These are phyloP conservation scores for Euura saliciscinereae DNA, from an alignment of 1,140 invertebrate species.

Conservation along the genomic window DNA sequence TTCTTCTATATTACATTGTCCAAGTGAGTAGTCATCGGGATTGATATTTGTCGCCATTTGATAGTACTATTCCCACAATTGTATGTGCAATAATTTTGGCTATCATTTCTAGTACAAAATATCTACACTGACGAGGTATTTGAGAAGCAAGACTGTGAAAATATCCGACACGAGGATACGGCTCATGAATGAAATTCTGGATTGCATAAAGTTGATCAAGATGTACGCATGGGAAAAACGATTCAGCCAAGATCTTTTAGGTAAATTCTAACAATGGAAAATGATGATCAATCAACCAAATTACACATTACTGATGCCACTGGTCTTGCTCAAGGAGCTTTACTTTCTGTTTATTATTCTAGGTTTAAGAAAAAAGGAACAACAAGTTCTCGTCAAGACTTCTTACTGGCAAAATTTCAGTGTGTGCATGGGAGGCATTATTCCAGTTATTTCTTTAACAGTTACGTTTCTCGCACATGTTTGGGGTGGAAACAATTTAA, in stretches of 20 bases:
- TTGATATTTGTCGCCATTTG: background rate
- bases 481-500: conserved; percentile 64
- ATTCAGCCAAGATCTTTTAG: conserved; percentile 64
- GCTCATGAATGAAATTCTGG: conserved; percentile 45
- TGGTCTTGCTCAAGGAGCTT: too few species aligned
- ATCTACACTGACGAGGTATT: conserved; percentile 58
- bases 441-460: conserved; percentile 68
- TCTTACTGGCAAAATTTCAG: conserved; percentile 68
- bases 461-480: conserved; percentile 70
- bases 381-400: conserved; percentile 61
- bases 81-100: too few species aligned
- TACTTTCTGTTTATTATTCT: conserved; percentile 14
- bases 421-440: conserved; percentile 65
- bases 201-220: conserved; percentile 78
- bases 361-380: conserved; percentile 66
- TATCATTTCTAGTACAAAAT: conserved; percentile 54
- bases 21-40: background rate
- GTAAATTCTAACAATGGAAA: conserved; percentile 27
- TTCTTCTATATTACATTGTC: background rate
- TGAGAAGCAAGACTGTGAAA: conserved; percentile 56
- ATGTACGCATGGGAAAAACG: conserved; percentile 65
- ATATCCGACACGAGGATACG: conserved; percentile 65
- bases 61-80: too few species aligned
- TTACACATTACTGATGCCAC: too few species aligned
- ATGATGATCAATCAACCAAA: conserved; percentile 11